Conservation (phyloP, 1,140 invertebrate species). For the Aphelenchoides fujianensis region DNA sequence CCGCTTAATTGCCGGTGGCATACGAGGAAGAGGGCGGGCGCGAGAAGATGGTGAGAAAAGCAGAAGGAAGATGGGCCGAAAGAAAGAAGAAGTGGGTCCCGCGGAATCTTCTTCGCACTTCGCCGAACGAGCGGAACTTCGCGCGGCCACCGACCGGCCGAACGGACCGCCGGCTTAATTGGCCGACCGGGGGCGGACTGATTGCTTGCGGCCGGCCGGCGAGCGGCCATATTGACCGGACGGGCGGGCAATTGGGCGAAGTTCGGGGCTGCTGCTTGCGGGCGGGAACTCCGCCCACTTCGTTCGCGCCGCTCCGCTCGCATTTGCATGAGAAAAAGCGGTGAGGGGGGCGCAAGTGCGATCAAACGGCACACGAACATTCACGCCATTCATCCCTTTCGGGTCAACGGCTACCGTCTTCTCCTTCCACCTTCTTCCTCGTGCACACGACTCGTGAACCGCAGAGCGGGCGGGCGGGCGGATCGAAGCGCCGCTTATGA, state of each 20-base stretch:
- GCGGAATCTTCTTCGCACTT: too few relatives aligned
- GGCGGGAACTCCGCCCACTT: slow-evolving; percentile 3
- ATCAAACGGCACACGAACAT: neutral
- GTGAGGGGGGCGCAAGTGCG: neutral
- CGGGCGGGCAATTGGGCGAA: too few relatives aligned
- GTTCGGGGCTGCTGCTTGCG: too few relatives aligned
- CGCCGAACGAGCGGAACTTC: neutral
- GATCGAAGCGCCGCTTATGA: neutral
- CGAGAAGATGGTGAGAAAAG: too few relatives aligned
- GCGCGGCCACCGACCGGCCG: neutral
- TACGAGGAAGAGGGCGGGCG: too few relatives aligned
- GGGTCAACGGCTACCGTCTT: neutral
- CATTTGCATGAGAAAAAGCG: neutral
- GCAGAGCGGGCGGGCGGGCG: neutral
- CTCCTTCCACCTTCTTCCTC: too few relatives aligned
- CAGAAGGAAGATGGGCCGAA: too few relatives aligned
- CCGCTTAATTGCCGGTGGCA: too few relatives aligned
- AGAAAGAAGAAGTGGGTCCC: too few relatives aligned
- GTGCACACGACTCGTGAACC: neutral
- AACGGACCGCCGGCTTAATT: neutral
- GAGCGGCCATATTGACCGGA: neutral
- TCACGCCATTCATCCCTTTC: neutral
- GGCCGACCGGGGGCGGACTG: neutral
- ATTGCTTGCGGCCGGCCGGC: neutral
- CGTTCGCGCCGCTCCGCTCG: neutral